Evolutionary conservation across 2,113 vertebrate genomes (phyloP).

Genomic region (Phyllopteryx taeniolatus): DNA sequence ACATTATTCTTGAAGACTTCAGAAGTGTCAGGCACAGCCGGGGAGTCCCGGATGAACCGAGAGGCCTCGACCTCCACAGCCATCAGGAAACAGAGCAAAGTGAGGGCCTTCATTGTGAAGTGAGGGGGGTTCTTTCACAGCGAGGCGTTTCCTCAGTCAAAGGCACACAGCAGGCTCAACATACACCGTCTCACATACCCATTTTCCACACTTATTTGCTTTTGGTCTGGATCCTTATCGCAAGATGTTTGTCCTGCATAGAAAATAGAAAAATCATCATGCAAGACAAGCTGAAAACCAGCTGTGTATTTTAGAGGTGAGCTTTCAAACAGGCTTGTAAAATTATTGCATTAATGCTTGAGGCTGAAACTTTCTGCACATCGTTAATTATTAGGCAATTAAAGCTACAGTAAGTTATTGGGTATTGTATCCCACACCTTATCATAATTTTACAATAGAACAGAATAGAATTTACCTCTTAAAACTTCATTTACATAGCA

Average conservation of each 20-base stretch:
- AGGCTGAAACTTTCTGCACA: neutral
- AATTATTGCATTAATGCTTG: neutral
- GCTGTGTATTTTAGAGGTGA: neutral
- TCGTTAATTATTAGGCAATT: neutral
- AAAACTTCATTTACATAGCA: too few relatives aligned
- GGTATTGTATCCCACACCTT: neutral
- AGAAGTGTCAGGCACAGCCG: slow-evolving; percentile 1
- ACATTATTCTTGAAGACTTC: slow-evolving; percentile 34
- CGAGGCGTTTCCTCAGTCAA: slow-evolving; percentile 2
- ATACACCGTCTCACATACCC: slow-evolving; percentile 9
- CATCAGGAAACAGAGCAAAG: slow-evolving; percentile 60
- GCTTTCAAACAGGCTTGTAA: neutral
- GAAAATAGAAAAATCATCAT: slow-evolving; percentile 8
- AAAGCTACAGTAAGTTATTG: neutral
- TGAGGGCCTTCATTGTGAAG: slow-evolving; percentile 56
- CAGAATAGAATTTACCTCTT: too few relatives aligned
- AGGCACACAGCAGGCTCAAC: neutral
- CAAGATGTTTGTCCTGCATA: slow-evolving; percentile 33
- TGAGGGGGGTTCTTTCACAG: slow-evolving; percentile 5
- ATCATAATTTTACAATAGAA: neutral
- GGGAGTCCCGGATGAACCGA: slow-evolving; percentile 57
- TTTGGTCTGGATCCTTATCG: neutral
- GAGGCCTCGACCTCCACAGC: slow-evolving; percentile 32
- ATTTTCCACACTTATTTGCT: slow-evolving; percentile 9
- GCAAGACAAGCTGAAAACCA: neutral